Evolutionary conservation across 2,797 vertebrate genomes (phyloP).

Genomic region (Cetoscarus ocellatus): DNA sequence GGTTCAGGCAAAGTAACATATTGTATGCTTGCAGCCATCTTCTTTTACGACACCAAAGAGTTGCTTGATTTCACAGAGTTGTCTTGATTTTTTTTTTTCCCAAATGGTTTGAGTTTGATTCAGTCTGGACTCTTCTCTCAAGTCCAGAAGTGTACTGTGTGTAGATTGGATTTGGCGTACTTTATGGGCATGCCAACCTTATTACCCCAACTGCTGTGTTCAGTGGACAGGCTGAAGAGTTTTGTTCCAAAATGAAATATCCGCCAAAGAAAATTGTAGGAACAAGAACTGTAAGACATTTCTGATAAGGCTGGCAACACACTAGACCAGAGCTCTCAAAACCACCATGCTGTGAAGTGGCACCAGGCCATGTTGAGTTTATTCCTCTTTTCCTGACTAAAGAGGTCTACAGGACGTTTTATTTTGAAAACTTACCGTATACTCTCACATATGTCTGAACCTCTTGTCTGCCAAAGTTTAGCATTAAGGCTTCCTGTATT

Average conservation of each 20-base stretch:
- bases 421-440: no score
- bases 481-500: no score
- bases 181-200: constrained; percentile 17
- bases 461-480: no score
- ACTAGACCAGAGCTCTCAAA: no score
- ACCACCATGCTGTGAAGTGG: no score
- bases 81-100: constrained; percentile 61
- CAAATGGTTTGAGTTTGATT: constrained; percentile 45
- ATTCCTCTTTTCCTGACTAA: no score
- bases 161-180: constrained; percentile 37
- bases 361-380: no score
- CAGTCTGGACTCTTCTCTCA: constrained; percentile 16
- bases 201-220: constrained; percentile 45
- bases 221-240: constrained; percentile 42
- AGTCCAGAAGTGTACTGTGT: constrained; percentile 38
- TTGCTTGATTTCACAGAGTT: constrained; percentile 77
- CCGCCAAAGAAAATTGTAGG: constrained; percentile 18
- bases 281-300: constrained; percentile 5
- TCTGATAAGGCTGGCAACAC: background rate
- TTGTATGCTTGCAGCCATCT: constrained; percentile 65
- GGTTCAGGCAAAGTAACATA: constrained; percentile 63
- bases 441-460: no score
- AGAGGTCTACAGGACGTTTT: no score
- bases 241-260: constrained; percentile 57
- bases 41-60: constrained; percentile 83